Percentiles rank a stretch among this genome's conserved stretches.
phyloP scores from a whole-genome alignment of 2,113 vertebrate species.

The Urocynchramus pylzowi region DNA sequence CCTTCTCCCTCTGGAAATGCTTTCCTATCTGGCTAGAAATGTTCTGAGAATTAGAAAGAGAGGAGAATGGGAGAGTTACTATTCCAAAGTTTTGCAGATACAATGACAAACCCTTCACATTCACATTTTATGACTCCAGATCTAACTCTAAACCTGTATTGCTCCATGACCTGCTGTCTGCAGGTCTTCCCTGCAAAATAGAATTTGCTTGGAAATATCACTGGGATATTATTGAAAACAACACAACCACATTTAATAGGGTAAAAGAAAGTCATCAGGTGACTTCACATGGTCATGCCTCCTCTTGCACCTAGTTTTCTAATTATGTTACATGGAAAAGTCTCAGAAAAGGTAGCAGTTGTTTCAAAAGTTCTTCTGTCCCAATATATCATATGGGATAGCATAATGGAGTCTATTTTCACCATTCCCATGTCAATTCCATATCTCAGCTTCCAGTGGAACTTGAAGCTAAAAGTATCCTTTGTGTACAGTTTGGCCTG shows the following conservation, averaged over 20 bases:
- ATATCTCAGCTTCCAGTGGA: neutral
- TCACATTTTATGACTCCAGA: neutral
- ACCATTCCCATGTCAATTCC: neutral
- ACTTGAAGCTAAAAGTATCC: constrained; percentile 19
- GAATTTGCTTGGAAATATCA: neutral
- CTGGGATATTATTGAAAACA: neutral
- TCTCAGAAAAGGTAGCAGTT: neutral
- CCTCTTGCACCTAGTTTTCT: neutral
- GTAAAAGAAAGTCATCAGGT: neutral
- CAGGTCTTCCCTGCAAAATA: neutral
- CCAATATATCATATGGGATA: neutral
- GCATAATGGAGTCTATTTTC: constrained; percentile 29
- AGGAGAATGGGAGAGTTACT: neutral
- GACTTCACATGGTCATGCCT: neutral
- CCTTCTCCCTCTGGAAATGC: neutral
- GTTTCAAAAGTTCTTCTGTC: neutral
- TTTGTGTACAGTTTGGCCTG: constrained; percentile 43
- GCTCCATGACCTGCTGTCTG: neutral
- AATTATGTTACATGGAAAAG: neutral
- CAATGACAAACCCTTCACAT: neutral
- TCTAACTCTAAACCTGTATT: neutral
- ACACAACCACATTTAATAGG: neutral
- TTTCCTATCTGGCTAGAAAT: neutral
- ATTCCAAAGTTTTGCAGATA: neutral
- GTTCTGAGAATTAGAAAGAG: neutral